phyloP scores from a whole-genome alignment of 2,797 vertebrate species.

The Merluccius polli region DNA sequence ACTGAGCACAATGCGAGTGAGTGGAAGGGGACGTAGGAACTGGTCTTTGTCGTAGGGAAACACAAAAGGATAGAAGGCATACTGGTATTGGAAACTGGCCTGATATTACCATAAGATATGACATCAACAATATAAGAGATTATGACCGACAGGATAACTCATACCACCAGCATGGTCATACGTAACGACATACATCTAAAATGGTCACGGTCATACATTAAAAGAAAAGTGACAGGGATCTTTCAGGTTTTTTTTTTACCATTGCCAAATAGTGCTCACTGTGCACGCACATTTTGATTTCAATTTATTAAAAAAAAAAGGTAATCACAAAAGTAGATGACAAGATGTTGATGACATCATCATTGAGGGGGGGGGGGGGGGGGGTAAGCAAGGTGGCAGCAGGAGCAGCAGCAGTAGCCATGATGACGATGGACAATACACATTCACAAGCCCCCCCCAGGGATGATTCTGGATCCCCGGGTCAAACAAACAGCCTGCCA shows the following conservation, averaged over 20 bases:
- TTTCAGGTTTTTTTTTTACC: too few relatives aligned
- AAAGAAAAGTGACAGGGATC: not conserved
- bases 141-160: not conserved
- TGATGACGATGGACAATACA: slow-evolving; percentile 9
- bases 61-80: not conserved
- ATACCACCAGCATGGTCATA: not conserved
- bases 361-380: not conserved
- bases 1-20: not conserved
- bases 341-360: too few relatives aligned
- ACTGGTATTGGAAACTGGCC: not conserved
- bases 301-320: not conserved
- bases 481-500: slow-evolving; percentile 4
- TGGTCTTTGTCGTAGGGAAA: not conserved
- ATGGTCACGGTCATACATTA: slow-evolving; percentile 1
- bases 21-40: not conserved
- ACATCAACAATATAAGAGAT: not conserved
- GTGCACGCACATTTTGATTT: not conserved
- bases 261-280: too few relatives aligned
- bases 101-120: not conserved
- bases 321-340: not conserved
- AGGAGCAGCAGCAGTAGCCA: not conserved
- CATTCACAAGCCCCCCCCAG: slow-evolving; percentile 4
- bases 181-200: too few relatives aligned
- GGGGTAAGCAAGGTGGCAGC: not conserved
- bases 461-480: slow-evolving; percentile 15